Conservation (phyloP, 2,113 vertebrate species). For the Rhombomys opimus region DNA sequence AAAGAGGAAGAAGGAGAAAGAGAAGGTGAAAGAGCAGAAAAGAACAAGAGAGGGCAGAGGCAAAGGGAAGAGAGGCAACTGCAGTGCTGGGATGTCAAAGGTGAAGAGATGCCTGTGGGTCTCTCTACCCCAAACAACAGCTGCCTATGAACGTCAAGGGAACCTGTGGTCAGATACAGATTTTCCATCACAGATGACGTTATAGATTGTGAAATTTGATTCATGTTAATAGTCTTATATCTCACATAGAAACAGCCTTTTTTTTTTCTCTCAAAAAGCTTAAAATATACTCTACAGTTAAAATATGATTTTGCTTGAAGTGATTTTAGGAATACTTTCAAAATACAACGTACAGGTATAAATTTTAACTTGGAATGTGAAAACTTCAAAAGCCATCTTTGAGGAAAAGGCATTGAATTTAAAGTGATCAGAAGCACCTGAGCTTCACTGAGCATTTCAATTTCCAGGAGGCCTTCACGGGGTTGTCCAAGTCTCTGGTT, state of each 20-base stretch:
- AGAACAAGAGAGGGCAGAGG: too few species aligned
- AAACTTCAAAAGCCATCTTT: background rate
- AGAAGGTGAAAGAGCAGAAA: background rate
- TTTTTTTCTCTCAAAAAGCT: background rate
- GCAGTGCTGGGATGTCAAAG: background rate
- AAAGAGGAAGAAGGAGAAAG: too few species aligned
- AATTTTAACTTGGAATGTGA: background rate
- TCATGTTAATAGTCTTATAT: too few species aligned
- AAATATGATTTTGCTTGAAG: background rate
- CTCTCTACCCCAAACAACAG: background rate
- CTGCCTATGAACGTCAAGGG: background rate
- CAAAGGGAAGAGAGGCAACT: too few species aligned
- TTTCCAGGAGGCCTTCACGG: background rate
- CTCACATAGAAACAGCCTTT: background rate
- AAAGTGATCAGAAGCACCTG: background rate
- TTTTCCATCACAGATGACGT: background rate
- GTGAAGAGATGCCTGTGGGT: background rate
- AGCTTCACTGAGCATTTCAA: background rate
- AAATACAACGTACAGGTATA: background rate
- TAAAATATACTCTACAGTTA: background rate
- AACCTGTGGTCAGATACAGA: accelerated
- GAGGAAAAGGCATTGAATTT: background rate
- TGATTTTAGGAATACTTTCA: background rate
- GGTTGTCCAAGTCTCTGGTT: accelerated
- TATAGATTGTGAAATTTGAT: background rate